Evolutionary conservation across 2,113 vertebrate species (phyloP), one percentile per base, ranked within the genome.

Genomic region (Nibea albiflora): DNA sequence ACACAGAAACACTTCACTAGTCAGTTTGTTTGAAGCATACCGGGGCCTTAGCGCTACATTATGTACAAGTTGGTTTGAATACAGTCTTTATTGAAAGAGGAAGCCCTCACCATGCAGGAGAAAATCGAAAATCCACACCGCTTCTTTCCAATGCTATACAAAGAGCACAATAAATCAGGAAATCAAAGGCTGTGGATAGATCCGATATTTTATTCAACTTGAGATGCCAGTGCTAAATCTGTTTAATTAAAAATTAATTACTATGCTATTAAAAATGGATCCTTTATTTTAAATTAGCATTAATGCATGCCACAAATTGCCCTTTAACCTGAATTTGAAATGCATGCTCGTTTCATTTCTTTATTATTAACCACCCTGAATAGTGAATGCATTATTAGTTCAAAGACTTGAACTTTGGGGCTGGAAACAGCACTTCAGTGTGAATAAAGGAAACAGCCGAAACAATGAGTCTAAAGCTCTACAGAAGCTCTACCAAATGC

Each of bases 391-490:
- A 72, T 62, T 66, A 72, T 2, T 20, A 39, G 61, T 63, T 42
- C n/a, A 73, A 73, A 22, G 20, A 31, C 35, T 54, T 57, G 24
- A 52, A 46, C 47, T 66, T 60, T 52, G 26, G 50, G 42, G 49
- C 46, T 39, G 31, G 7, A 76, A 72, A 58, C 16, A 24, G 28
- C 16, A n/a, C 64, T 81, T 78, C 42, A 71, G 47, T 16, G 9
- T 61, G 66, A 57, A 53, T 65, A 78, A 76, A 86, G 84, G 71
- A 84, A 77, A 52, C 12, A 49, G 14, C n/a, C 5, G 3, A 46
- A n/a, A 72, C 46, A 86, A 76, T 70, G 44, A 73, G 56, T 56
- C n/a, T 42, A 44, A 68, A 84, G 65, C 80, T 71, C 60, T 49
- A 9, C 66, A 81, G 58, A 69, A 66, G 74, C 11, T 39, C 35